phyloP scores from a whole-genome alignment of 1,140 invertebrate species.

The Heliconius himera region DNA sequence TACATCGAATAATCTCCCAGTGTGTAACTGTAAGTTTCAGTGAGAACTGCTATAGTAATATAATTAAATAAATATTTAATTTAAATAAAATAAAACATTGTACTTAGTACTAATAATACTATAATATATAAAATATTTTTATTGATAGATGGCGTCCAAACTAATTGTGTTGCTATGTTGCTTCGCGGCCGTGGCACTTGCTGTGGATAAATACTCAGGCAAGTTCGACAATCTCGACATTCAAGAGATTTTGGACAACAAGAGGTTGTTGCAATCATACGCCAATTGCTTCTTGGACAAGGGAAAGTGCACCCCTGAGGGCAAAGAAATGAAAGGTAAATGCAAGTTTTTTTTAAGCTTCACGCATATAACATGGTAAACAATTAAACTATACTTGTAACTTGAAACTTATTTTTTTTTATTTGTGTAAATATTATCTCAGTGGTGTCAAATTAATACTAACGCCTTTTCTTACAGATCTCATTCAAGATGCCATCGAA shows the following conservation, averaged over 20 bases:
- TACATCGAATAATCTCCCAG: slow-evolving; percentile 53
- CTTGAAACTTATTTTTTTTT: too few relatives aligned
- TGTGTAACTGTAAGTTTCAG: slow-evolving; percentile 32
- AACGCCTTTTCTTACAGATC: too few relatives aligned
- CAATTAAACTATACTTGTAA: too few relatives aligned
- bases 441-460: too few relatives aligned
- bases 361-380: too few relatives aligned
- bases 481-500: too few relatives aligned
- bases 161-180: slow-evolving; percentile 65
- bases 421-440: too few relatives aligned
- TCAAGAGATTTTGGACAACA: slow-evolving; percentile 85
- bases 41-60: slow-evolving; percentile 7
- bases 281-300: slow-evolving; percentile 86
- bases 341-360: not conserved
- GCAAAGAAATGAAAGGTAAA: slow-evolving; percentile 85
- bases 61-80: not conserved
- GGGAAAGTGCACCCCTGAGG: slow-evolving; percentile 87
- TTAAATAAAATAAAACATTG: not conserved
- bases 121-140: not conserved
- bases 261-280: slow-evolving; percentile 85
- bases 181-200: slow-evolving; percentile 48
- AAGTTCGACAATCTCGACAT: slow-evolving; percentile 88
- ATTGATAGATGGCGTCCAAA: slow-evolving; percentile 49
- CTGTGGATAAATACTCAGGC: slow-evolving; percentile 82
- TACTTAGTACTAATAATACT: too few relatives aligned